Conservation (phyloP, 2,797 vertebrate genomes). For the Lacerta viridis region DNA sequence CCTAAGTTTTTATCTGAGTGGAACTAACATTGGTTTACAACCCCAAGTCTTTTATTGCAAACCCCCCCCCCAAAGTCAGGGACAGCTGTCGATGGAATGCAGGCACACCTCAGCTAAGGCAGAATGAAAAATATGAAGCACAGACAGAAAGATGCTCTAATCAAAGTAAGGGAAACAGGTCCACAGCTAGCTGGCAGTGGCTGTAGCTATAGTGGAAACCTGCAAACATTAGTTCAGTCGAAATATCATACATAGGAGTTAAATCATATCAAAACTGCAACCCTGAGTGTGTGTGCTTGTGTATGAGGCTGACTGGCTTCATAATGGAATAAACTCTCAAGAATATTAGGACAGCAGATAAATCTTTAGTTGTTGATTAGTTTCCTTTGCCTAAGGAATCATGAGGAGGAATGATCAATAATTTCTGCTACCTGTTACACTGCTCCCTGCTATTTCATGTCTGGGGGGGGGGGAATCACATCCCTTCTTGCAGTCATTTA, state of each 20-base stretch:
- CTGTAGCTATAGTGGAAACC: background rate
- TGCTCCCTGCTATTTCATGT: background rate
- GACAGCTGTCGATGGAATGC: background rate
- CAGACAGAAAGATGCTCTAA: background rate
- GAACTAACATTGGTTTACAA: too few species aligned
- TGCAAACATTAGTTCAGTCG: background rate
- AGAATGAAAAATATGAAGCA: background rate
- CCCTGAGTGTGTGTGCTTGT: background rate
- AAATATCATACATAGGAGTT: background rate
- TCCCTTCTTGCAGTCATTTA: background rate
- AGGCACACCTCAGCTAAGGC: background rate
- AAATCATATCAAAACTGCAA: background rate
- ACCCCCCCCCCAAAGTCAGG: background rate
- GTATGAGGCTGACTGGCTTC: background rate
- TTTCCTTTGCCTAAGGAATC: background rate
- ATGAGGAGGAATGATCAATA: background rate
- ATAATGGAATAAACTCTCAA: background rate
- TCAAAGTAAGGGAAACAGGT: background rate
- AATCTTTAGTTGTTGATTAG: background rate
- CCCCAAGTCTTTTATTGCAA: background rate
- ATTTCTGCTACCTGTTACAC: background rate
- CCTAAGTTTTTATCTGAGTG: too few species aligned
- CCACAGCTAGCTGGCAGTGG: background rate
- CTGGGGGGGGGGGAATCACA: background rate
- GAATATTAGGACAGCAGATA: too few species aligned